Evolutionary conservation across 2,797 vertebrate species (phyloP).

Genomic region (Cygnus olor): DNA sequence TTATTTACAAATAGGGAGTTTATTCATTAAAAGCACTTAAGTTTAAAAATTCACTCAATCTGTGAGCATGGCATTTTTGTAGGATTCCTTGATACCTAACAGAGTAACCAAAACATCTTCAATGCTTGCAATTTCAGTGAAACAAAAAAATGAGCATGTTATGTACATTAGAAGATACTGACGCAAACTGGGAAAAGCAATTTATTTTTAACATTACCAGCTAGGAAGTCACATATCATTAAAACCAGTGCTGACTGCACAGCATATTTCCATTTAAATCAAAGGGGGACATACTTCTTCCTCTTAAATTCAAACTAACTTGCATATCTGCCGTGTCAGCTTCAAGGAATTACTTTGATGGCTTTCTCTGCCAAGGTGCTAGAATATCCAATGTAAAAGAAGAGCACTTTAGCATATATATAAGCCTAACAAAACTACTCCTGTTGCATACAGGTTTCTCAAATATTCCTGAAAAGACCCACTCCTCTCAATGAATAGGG

Average conservation of each 20-base stretch:
- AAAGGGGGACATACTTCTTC: background rate
- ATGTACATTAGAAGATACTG: background rate
- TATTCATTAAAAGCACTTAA: background rate
- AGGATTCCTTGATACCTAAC: background rate
- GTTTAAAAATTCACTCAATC: background rate
- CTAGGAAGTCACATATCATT: background rate
- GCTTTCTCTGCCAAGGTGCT: background rate
- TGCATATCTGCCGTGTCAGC: background rate
- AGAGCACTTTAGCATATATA: background rate
- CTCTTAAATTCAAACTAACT: background rate
- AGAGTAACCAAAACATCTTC: background rate
- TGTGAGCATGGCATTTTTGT: background rate
- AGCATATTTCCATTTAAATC: background rate
- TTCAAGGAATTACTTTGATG: background rate
- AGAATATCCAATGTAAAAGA: background rate
- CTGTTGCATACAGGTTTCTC: background rate
- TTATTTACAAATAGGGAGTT: background rate
- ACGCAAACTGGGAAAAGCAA: background rate
- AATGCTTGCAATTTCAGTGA: background rate
- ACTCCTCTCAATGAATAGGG: background rate
- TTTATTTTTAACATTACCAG: background rate
- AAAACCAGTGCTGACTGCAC: background rate
- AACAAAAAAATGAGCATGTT: background rate
- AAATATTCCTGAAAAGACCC: constrained; percentile 1
- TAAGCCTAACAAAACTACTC: background rate